These are phyloP conservation scores for Athetis lepigone DNA, from an alignment of 2,888 invertebrate species.

Conservation along the genomic window DNA sequence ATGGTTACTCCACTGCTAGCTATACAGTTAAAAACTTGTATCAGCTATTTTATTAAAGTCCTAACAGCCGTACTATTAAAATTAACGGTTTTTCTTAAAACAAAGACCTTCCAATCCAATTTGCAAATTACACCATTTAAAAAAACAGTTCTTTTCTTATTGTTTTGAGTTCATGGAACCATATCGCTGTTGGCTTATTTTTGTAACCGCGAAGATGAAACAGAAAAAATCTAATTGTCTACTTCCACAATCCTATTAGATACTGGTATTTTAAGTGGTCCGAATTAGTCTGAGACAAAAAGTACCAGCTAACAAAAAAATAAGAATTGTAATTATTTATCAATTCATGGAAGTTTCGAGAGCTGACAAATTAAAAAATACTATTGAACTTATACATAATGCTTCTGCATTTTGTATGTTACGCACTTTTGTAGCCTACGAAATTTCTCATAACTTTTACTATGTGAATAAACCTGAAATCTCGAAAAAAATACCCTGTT, in stretches of 20 bases:
- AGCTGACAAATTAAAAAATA: too few relatives aligned
- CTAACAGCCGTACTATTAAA: conserved; percentile 38
- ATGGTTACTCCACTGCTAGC: too few relatives aligned
- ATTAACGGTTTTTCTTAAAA: conserved; percentile 51
- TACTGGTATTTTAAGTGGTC: conserved; percentile 26
- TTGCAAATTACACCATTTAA: conserved; percentile 57
- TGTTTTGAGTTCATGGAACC: conserved; percentile 56
- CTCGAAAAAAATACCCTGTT: too few relatives aligned
- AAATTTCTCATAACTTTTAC: too few relatives aligned
- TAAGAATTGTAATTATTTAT: conserved; percentile 6
- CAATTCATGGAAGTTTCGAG: too few relatives aligned
- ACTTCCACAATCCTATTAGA: conserved; percentile 42
- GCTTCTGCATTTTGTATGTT: neutral
- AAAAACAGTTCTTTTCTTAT: conserved; percentile 41
- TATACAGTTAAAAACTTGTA: conserved; percentile 3
- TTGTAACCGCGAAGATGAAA: conserved; percentile 39
- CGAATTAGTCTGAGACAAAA: conserved; percentile 20
- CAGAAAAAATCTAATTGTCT: conserved; percentile 39
- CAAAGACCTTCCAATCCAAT: conserved; percentile 52
- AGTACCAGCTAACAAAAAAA: conserved; percentile 1
- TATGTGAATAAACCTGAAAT: too few relatives aligned
- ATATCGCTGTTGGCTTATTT: conserved; percentile 58
- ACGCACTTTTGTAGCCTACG: too few relatives aligned
- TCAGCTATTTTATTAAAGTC: conserved; percentile 6
- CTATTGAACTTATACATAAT: neutral